phyloP scores from a whole-genome alignment of 2,797 vertebrate genomes.

The Oreochromis grahami region DNA sequence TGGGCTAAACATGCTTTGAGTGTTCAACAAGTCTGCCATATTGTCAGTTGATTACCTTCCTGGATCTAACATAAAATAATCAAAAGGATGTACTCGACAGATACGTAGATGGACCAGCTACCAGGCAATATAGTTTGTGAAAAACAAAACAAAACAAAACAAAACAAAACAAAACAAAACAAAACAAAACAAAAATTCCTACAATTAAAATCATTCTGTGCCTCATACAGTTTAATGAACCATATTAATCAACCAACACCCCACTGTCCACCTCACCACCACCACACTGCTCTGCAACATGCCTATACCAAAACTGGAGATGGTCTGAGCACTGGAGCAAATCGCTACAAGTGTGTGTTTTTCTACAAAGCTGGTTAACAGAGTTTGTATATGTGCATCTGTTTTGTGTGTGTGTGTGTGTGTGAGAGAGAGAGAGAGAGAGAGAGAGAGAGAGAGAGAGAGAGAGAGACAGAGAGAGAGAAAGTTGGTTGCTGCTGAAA shows the following conservation, averaged over 20 bases:
- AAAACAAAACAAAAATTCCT: neutral
- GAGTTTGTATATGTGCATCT: constrained; percentile 16
- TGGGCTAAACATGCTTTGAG: neutral
- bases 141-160: neutral
- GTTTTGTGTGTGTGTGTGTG: neutral
- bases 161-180: neutral
- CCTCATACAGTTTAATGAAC: neutral
- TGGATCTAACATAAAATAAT: neutral
- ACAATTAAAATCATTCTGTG: neutral
- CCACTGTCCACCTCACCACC: neutral
- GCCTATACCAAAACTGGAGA: constrained; percentile 23
- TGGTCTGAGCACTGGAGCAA: constrained; percentile 30
- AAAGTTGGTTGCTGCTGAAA: constrained; percentile 25
- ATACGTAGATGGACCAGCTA: neutral
- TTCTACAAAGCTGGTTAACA: constrained; percentile 18
- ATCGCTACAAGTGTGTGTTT: constrained; percentile 55
- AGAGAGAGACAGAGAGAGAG: neutral
- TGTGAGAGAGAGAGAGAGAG: too few relatives aligned
- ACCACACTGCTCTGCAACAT: constrained; percentile 3
- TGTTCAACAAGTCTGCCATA: neutral
- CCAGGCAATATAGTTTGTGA: fast-evolving
- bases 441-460: neutral
- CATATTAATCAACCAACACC: neutral
- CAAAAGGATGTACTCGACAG: neutral
- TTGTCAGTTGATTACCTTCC: neutral